Evolutionary conservation across 2,797 vertebrate genomes (phyloP).

Genomic region (Telmatherina bonti): DNA sequence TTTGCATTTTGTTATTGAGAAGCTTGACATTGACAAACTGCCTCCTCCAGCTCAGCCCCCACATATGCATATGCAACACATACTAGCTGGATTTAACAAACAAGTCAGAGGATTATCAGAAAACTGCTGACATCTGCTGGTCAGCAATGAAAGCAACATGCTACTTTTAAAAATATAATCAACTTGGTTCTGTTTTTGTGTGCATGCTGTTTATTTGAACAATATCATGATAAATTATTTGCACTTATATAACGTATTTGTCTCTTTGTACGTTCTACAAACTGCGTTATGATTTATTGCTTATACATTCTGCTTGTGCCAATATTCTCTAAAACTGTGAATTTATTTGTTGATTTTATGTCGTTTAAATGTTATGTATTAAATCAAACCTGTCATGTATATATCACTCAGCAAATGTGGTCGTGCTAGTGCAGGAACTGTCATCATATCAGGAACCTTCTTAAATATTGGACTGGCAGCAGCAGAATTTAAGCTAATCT

Average conservation of each 20-base stretch:
- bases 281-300: neutral
- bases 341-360: neutral
- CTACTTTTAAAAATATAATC: neutral
- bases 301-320: neutral
- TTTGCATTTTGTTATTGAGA: neutral
- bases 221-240: neutral
- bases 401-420: neutral
- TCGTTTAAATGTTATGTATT: neutral
- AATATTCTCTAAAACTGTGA: neutral
- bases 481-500: neutral
- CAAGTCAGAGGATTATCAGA: neutral
- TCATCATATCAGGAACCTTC: neutral
- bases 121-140: slow-evolving; percentile 58
- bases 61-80: neutral
- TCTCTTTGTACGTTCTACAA: neutral
- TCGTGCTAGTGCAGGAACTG: too few species aligned
- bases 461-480: neutral
- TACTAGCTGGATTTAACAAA: neutral
- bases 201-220: neutral
- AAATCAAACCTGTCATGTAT: neutral
- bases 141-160: slow-evolving; percentile 25
- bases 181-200: neutral
- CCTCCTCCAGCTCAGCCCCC: neutral
- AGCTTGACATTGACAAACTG: neutral
- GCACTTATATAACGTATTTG: neutral